Evolutionary conservation across 2,888 invertebrate species (phyloP).

Genomic region (Lepidonotus clava): DNA sequence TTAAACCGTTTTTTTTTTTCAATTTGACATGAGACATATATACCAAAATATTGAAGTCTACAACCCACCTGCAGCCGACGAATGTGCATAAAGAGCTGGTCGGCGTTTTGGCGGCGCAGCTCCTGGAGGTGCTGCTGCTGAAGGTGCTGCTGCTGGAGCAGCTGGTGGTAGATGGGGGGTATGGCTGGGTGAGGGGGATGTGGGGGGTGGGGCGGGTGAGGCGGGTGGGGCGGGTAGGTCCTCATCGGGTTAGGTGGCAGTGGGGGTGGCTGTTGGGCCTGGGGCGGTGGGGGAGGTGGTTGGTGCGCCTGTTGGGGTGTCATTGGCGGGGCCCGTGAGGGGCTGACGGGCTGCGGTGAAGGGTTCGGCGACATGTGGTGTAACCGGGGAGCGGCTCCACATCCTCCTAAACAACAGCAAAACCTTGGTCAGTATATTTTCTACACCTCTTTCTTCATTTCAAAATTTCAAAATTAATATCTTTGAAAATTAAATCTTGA

Average conservation of each 20-base stretch:
- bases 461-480: too few species aligned
- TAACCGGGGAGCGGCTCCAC: not conserved
- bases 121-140: constrained; percentile 35
- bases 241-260: not conserved
- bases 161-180: not conserved
- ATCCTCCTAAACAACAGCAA: too few species aligned
- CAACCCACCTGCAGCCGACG: constrained; percentile 17
- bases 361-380: constrained; percentile 14
- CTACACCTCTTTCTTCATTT: too few species aligned
- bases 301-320: constrained; percentile 28
- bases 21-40: too few species aligned
- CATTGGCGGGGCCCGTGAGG: not conserved
- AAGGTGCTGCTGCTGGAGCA: not conserved
- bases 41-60: too few species aligned
- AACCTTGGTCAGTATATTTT: too few species aligned
- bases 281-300: not conserved
- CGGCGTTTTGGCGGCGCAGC: not conserved
- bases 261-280: not conserved
- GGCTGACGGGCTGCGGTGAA: constrained; percentile 32
- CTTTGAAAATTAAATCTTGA: too few species aligned
- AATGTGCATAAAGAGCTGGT: constrained; percentile 29
- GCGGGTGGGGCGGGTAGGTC: not conserved
- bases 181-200: not conserved
- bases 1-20: too few species aligned
- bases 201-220: not conserved